These are phyloP conservation scores for Agriopis aurantiaria DNA, from an alignment of 2,888 invertebrate species.

Conservation along the genomic window DNA sequence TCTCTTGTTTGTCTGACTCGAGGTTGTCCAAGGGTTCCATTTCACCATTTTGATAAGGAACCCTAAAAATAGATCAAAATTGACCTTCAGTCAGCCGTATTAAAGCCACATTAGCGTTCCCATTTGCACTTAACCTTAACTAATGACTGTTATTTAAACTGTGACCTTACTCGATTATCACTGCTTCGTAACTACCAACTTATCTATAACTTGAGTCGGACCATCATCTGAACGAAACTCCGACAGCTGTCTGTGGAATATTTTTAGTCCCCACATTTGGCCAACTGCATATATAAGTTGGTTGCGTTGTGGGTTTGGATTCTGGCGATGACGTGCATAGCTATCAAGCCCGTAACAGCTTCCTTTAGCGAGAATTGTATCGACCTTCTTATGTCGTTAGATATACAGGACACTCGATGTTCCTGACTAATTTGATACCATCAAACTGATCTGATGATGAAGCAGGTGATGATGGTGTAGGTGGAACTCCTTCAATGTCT, in stretches of 20 bases:
- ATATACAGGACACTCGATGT: neutral
- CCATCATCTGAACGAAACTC: neutral
- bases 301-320: neutral
- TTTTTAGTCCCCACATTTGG: neutral
- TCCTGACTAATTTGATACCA: neutral
- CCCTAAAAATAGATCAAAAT: slow-evolving; percentile 1
- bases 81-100: neutral
- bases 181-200: neutral
- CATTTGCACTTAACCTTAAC: slow-evolving; percentile 2
- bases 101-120: slow-evolving; percentile 7
- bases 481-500: no score
- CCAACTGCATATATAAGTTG: no score
- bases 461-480: no score
- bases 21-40: no score
- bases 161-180: slow-evolving; percentile 4
- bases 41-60: no score
- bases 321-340: slow-evolving; percentile 2
- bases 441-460: no score
- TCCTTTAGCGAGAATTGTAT: slow-evolving; percentile 12
- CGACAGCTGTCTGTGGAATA: neutral
- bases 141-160: neutral
- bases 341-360: neutral
- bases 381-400: neutral
- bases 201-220: neutral
- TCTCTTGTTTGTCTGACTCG: no score